A percentile compares a stretch with the other conserved stretches of the same genome.
Conservation (phyloP, 2,113 vertebrate genomes). For the Oenanthe oenanthe region DNA sequence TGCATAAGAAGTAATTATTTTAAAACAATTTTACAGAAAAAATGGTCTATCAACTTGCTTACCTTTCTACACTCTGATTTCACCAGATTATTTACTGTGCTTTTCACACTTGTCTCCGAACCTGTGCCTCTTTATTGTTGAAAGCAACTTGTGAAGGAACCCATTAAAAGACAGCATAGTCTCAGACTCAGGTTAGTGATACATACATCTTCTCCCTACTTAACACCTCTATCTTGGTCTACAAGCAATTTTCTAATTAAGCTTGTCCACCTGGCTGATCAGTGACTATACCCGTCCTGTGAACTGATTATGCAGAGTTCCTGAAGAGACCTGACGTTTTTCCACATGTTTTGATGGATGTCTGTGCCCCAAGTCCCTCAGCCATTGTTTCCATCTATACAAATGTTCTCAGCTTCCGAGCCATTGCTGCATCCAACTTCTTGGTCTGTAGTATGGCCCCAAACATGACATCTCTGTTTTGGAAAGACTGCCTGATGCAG, state of each 20-base stretch:
- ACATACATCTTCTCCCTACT: not conserved
- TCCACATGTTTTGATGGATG: not conserved
- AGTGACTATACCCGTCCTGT: not conserved
- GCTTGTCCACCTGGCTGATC: not conserved
- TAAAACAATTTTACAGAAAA: not conserved
- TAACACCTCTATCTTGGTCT: not conserved
- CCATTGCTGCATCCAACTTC: not conserved
- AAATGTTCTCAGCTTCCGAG: too few relatives aligned
- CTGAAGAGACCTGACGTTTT: fast-evolving
- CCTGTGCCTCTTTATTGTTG: not conserved
- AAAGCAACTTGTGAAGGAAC: not conserved
- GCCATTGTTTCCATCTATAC: fast-evolving
- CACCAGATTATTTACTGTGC: not conserved
- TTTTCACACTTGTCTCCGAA: not conserved
- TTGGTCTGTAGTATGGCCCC: too few relatives aligned
- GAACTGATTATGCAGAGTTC: not conserved
- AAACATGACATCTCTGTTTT: not conserved
- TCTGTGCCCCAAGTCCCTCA: not conserved
- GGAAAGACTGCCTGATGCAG: not conserved
- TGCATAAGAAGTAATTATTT: not conserved
- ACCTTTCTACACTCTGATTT: not conserved
- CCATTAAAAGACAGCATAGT: not conserved
- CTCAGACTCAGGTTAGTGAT: not conserved
- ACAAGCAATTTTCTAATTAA: not conserved
- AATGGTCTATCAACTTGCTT: not conserved